These are phyloP conservation scores for Poeciliopsis gracilis DNA, from an alignment of 2,797 vertebrate genomes.

Conservation along the genomic window DNA sequence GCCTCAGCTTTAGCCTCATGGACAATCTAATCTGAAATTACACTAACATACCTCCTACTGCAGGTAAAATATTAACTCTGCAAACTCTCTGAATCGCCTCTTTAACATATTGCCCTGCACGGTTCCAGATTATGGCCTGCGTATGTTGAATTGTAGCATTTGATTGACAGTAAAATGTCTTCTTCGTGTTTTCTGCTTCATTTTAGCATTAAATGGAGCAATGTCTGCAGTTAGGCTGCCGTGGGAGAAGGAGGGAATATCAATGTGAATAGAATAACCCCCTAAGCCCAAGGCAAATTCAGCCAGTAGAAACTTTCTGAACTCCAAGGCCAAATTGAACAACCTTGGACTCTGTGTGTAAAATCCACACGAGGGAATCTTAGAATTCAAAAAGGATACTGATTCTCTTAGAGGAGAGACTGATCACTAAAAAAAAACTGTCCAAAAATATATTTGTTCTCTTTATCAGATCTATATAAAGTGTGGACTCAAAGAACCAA, in stretches of 20 bases:
- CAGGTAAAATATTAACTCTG: neutral
- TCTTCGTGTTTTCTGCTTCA: neutral
- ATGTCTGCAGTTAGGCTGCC: neutral
- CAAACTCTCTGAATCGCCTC: neutral
- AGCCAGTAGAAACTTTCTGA: neutral
- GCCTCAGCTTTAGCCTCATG: neutral
- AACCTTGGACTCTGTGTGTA: slow-evolving; percentile 3
- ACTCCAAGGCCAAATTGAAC: slow-evolving; percentile 2
- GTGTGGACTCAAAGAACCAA: neutral
- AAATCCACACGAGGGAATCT: neutral
- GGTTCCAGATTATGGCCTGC: neutral
- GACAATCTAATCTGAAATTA: neutral
- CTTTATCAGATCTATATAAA: neutral
- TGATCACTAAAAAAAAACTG: neutral
- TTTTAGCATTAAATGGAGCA: neutral
- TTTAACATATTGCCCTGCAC: neutral
- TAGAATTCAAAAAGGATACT: neutral
- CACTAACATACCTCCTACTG: neutral
- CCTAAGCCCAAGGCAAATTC: slow-evolving; percentile 9
- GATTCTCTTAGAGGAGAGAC: neutral
- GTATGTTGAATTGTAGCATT: neutral
- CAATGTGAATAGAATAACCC: slow-evolving; percentile 2
- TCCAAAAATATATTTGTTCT: neutral
- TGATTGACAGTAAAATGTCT: neutral
- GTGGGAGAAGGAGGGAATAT: neutral